Evolutionary conservation across 1,140 invertebrate genomes (phyloP), one percentile per base, ranked within the genome.

Genomic region (Popillia japonica): DNA sequence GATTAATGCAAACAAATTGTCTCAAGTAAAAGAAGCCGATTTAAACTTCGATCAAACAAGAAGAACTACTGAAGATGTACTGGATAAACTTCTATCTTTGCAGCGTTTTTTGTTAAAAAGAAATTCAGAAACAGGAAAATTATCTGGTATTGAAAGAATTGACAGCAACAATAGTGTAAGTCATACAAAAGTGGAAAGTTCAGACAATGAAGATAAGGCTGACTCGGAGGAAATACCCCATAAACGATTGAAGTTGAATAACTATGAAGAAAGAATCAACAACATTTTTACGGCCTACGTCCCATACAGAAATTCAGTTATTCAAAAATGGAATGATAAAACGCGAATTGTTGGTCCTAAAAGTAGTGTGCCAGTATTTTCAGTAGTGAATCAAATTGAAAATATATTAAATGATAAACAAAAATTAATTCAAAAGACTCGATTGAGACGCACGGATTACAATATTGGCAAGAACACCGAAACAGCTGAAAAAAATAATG

Each of bases 241-340:
- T 48, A 92, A 91, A 85, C 92, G 91, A 27, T 23, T 75, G 3
- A 94, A 92, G 87, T 81, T 91, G 17, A 86, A 87, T 59, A 90
- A 93, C 27, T 93, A 92, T 86, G 91, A 92, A 80, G 87, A 87
- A 74, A 86, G 91, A 75, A 85, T 97, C 17, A 83, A 88, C 17
- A 88, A 90, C 77, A 87, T 89, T 76, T 92, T 95, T 84, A 87
- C 92, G 82, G 86, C 87, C 3, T 95, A 95, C 79, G 88, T 86
- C 79, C 83, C 89, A n/a, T 96, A 93, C 81, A 91, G 96, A 87
- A 93, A 96, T 86, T 85, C 90, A 40, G 91, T 92, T 44, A 93
- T 98, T 79, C 92, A 96, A 82, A 97, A 96, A 86, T 99, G 96
- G 96, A 94, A 97, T 87, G 94, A 97, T 78, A 96, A 96, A 86